Base-by-base conservation (phyloP, 2,888 invertebrate species). In the Lasius fuliginosus region DNA sequence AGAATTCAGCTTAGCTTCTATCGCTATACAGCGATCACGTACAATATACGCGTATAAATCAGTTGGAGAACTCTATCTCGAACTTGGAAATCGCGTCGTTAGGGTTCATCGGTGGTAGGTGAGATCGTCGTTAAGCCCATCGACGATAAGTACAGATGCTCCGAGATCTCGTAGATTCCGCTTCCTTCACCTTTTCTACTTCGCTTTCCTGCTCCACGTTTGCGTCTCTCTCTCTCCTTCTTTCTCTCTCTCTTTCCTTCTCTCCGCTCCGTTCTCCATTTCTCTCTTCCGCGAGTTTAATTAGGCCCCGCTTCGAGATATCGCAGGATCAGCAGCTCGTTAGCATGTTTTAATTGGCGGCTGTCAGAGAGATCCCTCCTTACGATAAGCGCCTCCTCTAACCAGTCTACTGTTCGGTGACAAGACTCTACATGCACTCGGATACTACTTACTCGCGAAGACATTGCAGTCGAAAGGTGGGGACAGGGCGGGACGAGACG, bases 311-410 rank as follows among this genome's bases (percentile, higher is more conserved):
- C 86, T 89, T 68, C 73, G 87, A 93, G 94, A 94, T 94, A 94
- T 94, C 94, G 93, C 92, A 92, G 90, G 94, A 94, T 94, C 94
- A 94, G 94, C 94, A 94, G 94, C 94, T 94, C 94, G 94, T 94
- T 94, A 94, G 94, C 94, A 94, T 94, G 94, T 94, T 94, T 94
- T 94, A 94, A 94, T 94, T 94, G 94, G 94, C 94, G 94, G 92
- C 94, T 94, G 94, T 94, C 94, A 94, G 94, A 92, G 92, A 92
- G 94, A 94, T 94, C 90, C 91, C 93, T 92, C 91, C 89, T 87
- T 86, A 90, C 92, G 94, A 94, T 94, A 93, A 93, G 91, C 91
- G 88, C 87, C 91, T 91, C 90, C 90, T 91, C 90, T 92, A 92
- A 92, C 92, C 92, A 90, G 92, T 90, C 90, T 87, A 87, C 89